phyloP scores from a whole-genome alignment of 2,797 vertebrate species.

The Pangasius macronema region DNA sequence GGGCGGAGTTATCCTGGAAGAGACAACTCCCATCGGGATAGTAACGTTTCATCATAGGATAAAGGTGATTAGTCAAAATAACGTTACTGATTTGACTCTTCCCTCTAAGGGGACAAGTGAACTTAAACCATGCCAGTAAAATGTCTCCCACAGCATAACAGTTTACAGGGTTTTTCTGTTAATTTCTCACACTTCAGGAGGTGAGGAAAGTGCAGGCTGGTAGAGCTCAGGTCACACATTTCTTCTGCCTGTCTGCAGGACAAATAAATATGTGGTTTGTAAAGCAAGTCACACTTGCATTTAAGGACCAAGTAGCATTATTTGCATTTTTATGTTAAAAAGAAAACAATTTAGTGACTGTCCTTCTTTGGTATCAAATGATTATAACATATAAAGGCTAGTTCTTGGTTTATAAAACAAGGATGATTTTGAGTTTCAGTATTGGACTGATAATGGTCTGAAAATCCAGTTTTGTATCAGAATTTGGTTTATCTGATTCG shows the following conservation, averaged over 20 bases:
- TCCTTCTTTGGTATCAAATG: not conserved
- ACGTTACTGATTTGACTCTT: not conserved
- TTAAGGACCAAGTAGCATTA: not conserved
- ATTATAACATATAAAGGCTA: not conserved
- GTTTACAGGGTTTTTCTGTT: not conserved
- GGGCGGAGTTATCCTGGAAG: not conserved
- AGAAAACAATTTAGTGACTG: not conserved
- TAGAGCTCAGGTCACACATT: conserved; percentile 47
- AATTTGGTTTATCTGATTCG: not conserved
- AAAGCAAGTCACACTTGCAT: not conserved
- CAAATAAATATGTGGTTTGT: not conserved
- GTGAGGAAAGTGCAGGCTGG: too few relatives aligned
- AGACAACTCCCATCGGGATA: not conserved
- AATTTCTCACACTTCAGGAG: conserved; percentile 14
- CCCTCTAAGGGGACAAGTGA: not conserved
- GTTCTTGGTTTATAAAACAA: not conserved
- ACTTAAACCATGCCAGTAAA: not conserved
- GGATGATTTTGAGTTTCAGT: not conserved
- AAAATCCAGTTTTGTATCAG: not conserved
- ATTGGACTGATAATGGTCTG: not conserved
- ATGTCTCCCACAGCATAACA: not conserved
- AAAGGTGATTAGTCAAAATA: not conserved
- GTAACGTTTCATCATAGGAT: not conserved
- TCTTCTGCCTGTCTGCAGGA: not conserved
- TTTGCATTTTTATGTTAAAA: not conserved